These are phyloP conservation scores for Phylloscopus whistleri DNA, from an alignment of 2,113 vertebrate genomes.

Conservation along the genomic window DNA sequence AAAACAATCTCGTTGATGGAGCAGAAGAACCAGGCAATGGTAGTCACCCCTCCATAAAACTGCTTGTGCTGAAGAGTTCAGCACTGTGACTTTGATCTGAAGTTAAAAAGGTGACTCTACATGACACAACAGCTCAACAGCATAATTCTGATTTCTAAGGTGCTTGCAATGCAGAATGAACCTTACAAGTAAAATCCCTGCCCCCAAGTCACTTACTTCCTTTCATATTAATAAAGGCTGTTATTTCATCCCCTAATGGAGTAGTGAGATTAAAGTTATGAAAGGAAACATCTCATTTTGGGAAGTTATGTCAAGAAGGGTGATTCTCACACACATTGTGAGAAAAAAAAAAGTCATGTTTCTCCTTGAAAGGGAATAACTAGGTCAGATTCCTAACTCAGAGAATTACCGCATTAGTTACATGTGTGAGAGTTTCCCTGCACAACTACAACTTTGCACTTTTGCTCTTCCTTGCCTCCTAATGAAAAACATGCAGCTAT, in stretches of 20 bases:
- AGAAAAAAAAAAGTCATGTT: not conserved
- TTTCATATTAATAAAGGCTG: not conserved
- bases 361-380: not conserved
- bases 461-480: not conserved
- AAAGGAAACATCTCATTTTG: not conserved
- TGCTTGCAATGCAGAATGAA: not conserved
- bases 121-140: not conserved
- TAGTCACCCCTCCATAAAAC: not conserved
- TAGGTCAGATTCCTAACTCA: not conserved
- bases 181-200: not conserved
- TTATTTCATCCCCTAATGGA: not conserved
- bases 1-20: constrained; percentile 1
- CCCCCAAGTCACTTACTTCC: not conserved
- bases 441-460: not conserved
- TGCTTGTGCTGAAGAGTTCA: not conserved
- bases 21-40: not conserved
- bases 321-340: not conserved
- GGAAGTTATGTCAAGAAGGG: not conserved
- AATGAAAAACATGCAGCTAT: not conserved
- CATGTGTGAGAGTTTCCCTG: not conserved
- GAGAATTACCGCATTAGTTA: not conserved
- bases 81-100: not conserved
- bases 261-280: not conserved
- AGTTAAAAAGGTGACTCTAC: not conserved
- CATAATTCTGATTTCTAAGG: not conserved